Percentiles rank a stretch among this genome's conserved stretches.
Conservation (phyloP, 2,113 vertebrate species). For the Bufo gargarizans region DNA sequence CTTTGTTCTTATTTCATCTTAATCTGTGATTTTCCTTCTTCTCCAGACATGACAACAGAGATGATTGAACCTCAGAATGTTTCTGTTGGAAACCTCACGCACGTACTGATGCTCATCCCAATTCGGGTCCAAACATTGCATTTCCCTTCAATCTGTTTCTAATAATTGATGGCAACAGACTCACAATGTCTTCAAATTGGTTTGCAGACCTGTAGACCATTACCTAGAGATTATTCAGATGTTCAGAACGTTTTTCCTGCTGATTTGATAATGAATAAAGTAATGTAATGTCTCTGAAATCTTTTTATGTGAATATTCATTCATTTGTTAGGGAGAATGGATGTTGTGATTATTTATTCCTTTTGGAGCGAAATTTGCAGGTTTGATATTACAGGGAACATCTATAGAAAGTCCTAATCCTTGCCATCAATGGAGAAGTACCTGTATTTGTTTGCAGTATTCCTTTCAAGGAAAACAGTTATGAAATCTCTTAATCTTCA, state of each 20-base stretch:
- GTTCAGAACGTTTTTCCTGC: background rate
- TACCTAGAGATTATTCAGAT: background rate
- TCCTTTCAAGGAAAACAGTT: too few species aligned
- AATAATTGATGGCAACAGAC: constrained; percentile 22
- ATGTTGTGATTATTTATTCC: background rate
- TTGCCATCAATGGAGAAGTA: too few species aligned
- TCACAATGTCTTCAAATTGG: constrained; percentile 5
- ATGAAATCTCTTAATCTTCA: too few species aligned
- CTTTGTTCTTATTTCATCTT: background rate
- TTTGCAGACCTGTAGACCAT: background rate
- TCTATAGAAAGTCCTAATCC: background rate
- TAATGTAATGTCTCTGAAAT: background rate
- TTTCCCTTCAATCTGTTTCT: constrained; percentile 13
- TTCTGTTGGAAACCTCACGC: background rate
- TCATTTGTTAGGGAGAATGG: background rate
- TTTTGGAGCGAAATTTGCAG: background rate
- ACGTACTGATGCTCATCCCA: background rate
- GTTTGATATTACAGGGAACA: background rate
- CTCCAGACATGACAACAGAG: background rate
- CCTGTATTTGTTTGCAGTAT: too few species aligned
- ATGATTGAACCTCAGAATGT: background rate
- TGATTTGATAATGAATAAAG: background rate
- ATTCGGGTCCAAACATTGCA: constrained; percentile 12
- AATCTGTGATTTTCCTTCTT: background rate
- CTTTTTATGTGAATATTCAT: background rate